phyloP scores from a whole-genome alignment of 2,113 vertebrate species.

The Leiothrix lutea region DNA sequence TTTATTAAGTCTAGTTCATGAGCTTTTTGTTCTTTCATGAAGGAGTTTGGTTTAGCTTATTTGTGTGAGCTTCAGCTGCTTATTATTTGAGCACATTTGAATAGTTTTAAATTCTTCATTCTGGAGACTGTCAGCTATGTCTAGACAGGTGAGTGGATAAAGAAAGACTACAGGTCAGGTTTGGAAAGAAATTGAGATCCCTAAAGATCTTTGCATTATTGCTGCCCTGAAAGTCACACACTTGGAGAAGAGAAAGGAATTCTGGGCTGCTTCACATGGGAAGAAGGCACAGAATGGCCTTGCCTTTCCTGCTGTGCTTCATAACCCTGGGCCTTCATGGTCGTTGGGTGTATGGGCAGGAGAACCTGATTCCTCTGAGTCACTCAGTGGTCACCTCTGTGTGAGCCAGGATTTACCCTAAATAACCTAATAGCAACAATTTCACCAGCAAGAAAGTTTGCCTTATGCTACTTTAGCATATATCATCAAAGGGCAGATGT shows the following conservation, averaged over 20 bases:
- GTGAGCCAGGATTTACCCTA: too few species aligned
- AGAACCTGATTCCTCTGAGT: too few species aligned
- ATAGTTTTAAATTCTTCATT: neutral
- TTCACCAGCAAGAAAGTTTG: neutral
- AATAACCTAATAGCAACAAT: neutral
- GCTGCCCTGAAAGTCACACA: neutral
- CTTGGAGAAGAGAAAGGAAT: neutral
- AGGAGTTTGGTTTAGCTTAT: neutral
- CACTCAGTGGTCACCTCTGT: accelerated
- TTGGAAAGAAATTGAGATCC: neutral
- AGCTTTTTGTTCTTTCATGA: neutral
- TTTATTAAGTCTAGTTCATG: neutral
- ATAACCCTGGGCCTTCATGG: neutral
- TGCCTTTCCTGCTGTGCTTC: neutral
- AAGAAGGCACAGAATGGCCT: neutral
- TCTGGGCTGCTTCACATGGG: neutral
- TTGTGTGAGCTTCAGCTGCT: neutral
- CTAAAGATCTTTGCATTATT: neutral
- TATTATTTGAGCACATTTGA: neutral
- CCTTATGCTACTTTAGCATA: neutral
- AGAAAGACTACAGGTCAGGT: neutral
- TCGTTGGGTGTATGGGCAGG: accelerated
- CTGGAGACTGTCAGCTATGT: neutral
- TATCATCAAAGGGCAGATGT: neutral
- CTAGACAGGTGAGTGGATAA: neutral